phyloP scores from a whole-genome alignment of 2,888 invertebrate genomes.

The Cheilosia impressa region DNA sequence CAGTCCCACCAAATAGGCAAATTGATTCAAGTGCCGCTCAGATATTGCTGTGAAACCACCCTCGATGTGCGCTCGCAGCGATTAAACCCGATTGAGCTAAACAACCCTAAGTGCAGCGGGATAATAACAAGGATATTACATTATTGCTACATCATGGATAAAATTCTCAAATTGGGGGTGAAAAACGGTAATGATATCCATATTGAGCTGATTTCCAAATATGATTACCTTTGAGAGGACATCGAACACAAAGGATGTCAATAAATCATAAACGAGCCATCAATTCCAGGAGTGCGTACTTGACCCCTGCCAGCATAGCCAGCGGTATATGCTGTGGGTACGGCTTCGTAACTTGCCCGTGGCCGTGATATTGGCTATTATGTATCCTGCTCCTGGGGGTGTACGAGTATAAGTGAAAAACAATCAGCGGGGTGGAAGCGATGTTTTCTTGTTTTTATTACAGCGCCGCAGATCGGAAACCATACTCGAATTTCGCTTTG shows the following conservation, averaged over 20 bases:
- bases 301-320: conserved; percentile 62
- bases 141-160: conserved; percentile 75
- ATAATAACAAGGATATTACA: conserved; percentile 74
- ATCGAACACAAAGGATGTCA: conserved; percentile 77
- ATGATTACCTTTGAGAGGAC: conserved; percentile 75
- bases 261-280: conserved; percentile 77
- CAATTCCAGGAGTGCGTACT: conserved; percentile 76
- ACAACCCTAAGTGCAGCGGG: conserved; percentile 71
- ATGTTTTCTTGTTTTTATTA: conserved; percentile 60
- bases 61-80: conserved; percentile 65
- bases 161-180: conserved; percentile 75
- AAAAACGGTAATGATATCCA: conserved; percentile 75
- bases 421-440: conserved; percentile 58
- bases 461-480: conserved; percentile 46
- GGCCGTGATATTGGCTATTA: conserved; percentile 69
- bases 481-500: conserved; percentile 62
- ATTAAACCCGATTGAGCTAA: conserved; percentile 69
- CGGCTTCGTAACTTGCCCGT: conserved; percentile 46
- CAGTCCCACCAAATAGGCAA: conserved; percentile 70
- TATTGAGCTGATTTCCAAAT: conserved; percentile 75
- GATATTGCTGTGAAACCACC: conserved; percentile 52
- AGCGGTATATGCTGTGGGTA: not conserved
- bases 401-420: conserved; percentile 69
- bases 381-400: conserved; percentile 41
- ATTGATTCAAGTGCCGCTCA: conserved; percentile 67